These are phyloP conservation scores for Campoplex capitator DNA, from an alignment of 2,888 invertebrate genomes.

Conservation along the genomic window DNA sequence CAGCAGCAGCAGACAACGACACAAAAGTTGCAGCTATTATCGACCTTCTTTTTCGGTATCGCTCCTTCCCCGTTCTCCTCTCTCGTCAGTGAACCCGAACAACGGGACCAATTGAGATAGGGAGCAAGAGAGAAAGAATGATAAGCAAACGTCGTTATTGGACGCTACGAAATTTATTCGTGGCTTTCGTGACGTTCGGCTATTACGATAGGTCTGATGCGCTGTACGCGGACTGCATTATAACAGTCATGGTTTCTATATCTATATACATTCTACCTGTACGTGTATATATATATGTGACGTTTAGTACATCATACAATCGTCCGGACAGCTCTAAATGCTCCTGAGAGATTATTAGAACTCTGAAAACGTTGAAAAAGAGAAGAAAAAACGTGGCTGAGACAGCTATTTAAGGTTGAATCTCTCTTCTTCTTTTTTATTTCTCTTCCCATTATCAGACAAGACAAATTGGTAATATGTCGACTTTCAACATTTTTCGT, in stretches of 20 bases:
- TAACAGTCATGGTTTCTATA: slow-evolving; percentile 46
- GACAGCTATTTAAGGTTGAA: slow-evolving; percentile 15
- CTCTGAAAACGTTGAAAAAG: slow-evolving; percentile 15
- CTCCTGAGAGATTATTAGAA: slow-evolving; percentile 61
- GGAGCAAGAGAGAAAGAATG: slow-evolving; percentile 55
- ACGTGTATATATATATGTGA: slow-evolving; percentile 7
- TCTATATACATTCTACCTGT: neutral
- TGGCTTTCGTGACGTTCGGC: slow-evolving; percentile 68
- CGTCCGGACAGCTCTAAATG: slow-evolving; percentile 62
- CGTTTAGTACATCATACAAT: slow-evolving; percentile 36
- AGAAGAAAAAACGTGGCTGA: slow-evolving; percentile 26
- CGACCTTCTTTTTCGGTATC: slow-evolving; percentile 23
- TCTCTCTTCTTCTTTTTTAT: neutral
- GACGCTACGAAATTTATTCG: slow-evolving; percentile 70
- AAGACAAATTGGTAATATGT: slow-evolving; percentile 61
- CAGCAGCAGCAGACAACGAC: slow-evolving; percentile 14
- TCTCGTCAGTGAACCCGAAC: slow-evolving; percentile 19
- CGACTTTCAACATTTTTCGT: slow-evolving; percentile 42
- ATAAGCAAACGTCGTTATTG: slow-evolving; percentile 66
- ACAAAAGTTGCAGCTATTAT: slow-evolving; percentile 52
- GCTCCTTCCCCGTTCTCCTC: slow-evolving; percentile 13
- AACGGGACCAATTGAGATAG: slow-evolving; percentile 55
- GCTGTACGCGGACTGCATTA: slow-evolving; percentile 57
- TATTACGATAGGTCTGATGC: slow-evolving; percentile 64
- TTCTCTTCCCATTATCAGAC: neutral